Percentiles rank a stretch among this genome's conserved stretches.
Conservation (phyloP, 2,797 vertebrate species). For the Sebastes hubbsi region DNA sequence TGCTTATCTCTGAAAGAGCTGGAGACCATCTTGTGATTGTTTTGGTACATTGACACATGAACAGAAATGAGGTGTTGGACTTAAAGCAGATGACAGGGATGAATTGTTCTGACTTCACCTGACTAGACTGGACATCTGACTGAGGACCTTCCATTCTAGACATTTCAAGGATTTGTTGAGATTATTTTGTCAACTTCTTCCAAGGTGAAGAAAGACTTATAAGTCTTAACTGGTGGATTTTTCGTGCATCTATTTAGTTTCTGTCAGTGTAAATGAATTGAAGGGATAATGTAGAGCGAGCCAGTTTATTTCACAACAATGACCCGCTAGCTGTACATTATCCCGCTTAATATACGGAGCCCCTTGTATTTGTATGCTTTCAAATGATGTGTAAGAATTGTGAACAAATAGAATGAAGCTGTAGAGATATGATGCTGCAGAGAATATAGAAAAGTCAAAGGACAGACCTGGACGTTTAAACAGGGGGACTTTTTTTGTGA, state of each 20-base stretch:
- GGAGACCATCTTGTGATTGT: constrained; percentile 78
- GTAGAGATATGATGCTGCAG: constrained; percentile 2
- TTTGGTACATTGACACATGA: neutral
- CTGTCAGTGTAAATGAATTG: neutral
- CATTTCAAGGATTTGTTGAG: neutral
- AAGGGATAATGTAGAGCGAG: neutral
- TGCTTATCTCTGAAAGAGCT: constrained; percentile 70
- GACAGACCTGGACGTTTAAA: constrained; percentile 14
- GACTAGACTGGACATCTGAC: neutral
- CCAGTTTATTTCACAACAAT: no score
- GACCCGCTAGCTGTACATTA: no score
- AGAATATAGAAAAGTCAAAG: neutral
- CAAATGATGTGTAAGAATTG: neutral
- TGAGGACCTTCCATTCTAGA: neutral
- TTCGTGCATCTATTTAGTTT: neutral
- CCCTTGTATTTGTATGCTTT: neutral
- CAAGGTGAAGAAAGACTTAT: neutral
- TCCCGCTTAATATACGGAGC: no score
- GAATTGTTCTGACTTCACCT: neutral
- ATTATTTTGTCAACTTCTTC: neutral
- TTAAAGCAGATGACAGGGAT: neutral
- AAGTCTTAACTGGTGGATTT: neutral
- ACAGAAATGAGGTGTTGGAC: neutral
- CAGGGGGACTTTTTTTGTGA: neutral
- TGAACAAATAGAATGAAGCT: neutral